Base-by-base conservation (phyloP, 1,140 invertebrate genomes). In the Hesperophylax magnus region DNA sequence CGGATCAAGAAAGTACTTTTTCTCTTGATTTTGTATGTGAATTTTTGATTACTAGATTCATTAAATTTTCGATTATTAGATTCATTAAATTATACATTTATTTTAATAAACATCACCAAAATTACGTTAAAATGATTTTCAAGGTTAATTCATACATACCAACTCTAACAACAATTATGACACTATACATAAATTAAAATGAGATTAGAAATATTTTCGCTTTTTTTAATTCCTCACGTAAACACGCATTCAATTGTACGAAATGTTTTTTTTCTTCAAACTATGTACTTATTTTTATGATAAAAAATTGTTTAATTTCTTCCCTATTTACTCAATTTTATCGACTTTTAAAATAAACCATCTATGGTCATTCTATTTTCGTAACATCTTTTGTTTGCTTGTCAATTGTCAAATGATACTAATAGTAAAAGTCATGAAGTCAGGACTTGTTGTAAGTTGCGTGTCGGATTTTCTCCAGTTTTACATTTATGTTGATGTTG, bases 341-440 rank as follows among this genome's bases (percentile, higher is more conserved):
- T 60, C 8, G 18, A 60, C 18, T 9, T 60, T 60, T 18, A 60
- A 60, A 60, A 60, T 1, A 20, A 18, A 18, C n/a, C 15, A 18
- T 6, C 1, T 8, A 18, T 61, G 2, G 20, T 18, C 56, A 61
- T 61, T 61, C 58, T 61, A 18, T 61, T 67, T 67, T 67, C n/a
- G 22, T 11, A 67, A 39, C 27, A 67, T 34, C 63, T 31, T 67
- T 67, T 67, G 63, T 67, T 67, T 67, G 63, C 14, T 67, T 60
- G 18, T 34, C 34, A 34, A 34, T 8, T 8, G 22, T 67, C 63
- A 67, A 67, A 0, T 34, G 14, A 67, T 67, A 31, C n/a, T 39
- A 34, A 47, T 8, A 47, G 39, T 11, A 47, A 47, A 31, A 67
- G 63, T 67, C 31, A 67, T 67, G 63, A 34, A 67, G 31, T 17